Base-by-base conservation (phyloP, 2,113 vertebrate genomes). In the Zingel zingel region DNA sequence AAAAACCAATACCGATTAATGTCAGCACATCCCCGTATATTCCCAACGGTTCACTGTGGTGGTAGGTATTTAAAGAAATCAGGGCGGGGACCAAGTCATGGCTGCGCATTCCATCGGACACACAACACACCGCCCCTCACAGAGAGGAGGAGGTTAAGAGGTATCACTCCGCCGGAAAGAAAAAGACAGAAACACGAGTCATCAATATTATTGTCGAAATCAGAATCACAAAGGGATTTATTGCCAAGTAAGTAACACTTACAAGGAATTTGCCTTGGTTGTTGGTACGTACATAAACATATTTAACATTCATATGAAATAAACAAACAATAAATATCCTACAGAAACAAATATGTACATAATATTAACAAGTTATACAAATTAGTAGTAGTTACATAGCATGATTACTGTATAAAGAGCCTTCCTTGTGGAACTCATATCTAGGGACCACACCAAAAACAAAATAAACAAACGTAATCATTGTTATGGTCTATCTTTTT, bases 71-170 rank as follows among this genome's bases (percentile, higher is more conserved):
- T 87, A 87, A 77, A 85, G 54, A 36, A 5, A 6, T 0, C 0
- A 67, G 88, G 88, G 86, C 77, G 83, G 82, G 62, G 83, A 56
- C 56, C 0, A 54, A 56, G 43, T 43, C 25, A 8, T 15, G 1
- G 0, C 51, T 53, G 16, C 6, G 65, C 25, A 45, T 39, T 72
- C 36, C 1, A 5, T 4, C 18, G 6, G 73, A 88, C 72, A 71
- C 70, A 74, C 85, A 48, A 6, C 33, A 74, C 73, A 48, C 65
- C 76, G 45, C 59, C 62, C 33, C 30, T 18, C 25, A 1, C 3
- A 16, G 30, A 77, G 64, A 76, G 5, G 21, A 39, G 10, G 0
- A 18, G 1, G 0, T 0, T 43, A 2, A 11, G 81, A 90, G 30
- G 27, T 61, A 45, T 74, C 90, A 89, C 86, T 88, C 79, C 6